Percentiles rank a stretch among this genome's conserved stretches.
These are phyloP conservation scores for Macrobrachium nipponense DNA, from an alignment of 1,140 invertebrate genomes.

Conservation along the genomic window DNA sequence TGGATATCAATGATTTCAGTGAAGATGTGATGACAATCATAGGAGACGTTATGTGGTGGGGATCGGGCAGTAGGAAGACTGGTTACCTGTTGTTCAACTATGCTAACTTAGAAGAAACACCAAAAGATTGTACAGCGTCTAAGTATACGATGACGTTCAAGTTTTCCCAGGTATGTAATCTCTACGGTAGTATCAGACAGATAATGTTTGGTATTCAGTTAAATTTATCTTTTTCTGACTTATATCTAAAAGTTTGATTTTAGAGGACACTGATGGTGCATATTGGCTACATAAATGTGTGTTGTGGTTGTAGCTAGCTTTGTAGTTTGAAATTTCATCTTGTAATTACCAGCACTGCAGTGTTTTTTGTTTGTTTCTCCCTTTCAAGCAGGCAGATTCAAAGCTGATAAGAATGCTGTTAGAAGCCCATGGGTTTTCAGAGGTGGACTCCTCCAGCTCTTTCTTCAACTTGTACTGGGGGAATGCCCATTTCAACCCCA, in stretches of 20 bases:
- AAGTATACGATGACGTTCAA: conserved; percentile 63
- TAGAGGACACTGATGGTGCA: no score
- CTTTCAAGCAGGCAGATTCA: conserved; percentile 51
- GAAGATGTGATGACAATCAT: conserved; percentile 57
- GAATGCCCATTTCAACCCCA: conserved; percentile 89
- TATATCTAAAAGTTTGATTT: not conserved
- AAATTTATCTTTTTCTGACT: not conserved
- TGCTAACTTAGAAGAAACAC: conserved; percentile 57
- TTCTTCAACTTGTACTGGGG: conserved; percentile 93
- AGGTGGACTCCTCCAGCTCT: conserved; percentile 69
- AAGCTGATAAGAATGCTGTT: conserved; percentile 63
- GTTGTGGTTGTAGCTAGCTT: not conserved
- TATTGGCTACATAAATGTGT: no score
- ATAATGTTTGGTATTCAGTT: not conserved
- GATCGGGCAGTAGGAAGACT: conserved; percentile 45
- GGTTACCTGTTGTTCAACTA: conserved; percentile 62
- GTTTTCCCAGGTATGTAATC: conserved; percentile 55
- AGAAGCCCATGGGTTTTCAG: conserved; percentile 64
- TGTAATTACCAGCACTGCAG: not conserved
- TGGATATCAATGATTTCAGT: conserved; percentile 15
- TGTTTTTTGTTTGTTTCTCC: not conserved
- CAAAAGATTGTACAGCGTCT: conserved; percentile 42
- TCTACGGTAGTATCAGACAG: not conserved
- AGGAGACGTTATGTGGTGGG: conserved; percentile 63
- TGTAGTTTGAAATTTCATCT: not conserved